Evolutionary conservation across 2,113 vertebrate genomes (phyloP).

Genomic region (Panurus biarmicus): DNA sequence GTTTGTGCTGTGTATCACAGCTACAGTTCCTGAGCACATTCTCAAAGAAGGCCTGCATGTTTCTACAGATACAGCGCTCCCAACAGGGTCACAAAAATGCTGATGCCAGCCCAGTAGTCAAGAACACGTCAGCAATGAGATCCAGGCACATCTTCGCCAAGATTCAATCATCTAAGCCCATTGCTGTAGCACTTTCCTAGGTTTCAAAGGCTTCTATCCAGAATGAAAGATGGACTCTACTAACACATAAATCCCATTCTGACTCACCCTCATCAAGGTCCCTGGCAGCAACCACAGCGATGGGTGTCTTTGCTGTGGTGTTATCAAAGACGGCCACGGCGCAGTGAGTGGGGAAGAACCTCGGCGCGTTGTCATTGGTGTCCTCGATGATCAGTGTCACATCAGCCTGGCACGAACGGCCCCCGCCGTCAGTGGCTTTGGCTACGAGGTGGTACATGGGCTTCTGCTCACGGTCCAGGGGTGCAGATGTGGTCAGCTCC

Average conservation of each 20-base stretch:
- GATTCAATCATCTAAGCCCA: background rate
- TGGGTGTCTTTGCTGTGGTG: conserved; percentile 86
- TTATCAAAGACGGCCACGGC: conserved; percentile 91
- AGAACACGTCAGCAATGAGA: background rate
- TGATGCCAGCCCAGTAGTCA: background rate
- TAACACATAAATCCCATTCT: background rate
- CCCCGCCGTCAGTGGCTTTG: conserved; percentile 90
- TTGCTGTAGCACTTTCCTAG: background rate
- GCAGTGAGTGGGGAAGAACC: conserved; percentile 85
- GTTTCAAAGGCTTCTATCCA: background rate
- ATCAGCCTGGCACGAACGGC: conserved; percentile 88
- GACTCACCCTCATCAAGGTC: conserved; percentile 88
- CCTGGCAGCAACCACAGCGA: conserved; percentile 86
- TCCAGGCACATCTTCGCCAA: background rate
- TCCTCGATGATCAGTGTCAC: conserved; percentile 80
- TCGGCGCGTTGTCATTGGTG: conserved; percentile 87
- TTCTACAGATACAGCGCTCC: background rate
- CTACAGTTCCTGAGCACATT: background rate
- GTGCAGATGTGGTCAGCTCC: conserved; percentile 80
- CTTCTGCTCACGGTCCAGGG: conserved; percentile 83
- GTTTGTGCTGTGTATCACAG: background rate
- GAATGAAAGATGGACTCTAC: background rate
- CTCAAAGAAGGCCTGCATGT: background rate
- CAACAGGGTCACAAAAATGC: background rate
- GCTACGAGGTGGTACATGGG: conserved; percentile 77